A percentile compares a stretch with the other conserved stretches of the same genome.
phyloP scores from a whole-genome alignment of 2,113 vertebrate species.

The Microtus oregoni region DNA sequence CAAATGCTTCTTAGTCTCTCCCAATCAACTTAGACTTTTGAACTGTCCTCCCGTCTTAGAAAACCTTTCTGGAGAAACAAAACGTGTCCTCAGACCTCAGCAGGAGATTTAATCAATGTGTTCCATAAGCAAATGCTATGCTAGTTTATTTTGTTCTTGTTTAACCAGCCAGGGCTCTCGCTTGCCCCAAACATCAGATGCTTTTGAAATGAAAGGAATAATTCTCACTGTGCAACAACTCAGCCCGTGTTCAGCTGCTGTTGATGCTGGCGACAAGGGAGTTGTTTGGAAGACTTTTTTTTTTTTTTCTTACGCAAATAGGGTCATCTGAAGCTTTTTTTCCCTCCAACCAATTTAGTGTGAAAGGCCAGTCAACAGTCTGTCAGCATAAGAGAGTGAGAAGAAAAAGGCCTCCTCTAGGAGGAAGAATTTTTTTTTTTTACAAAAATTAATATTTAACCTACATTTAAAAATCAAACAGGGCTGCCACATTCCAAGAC shows the following conservation, averaged over 20 bases:
- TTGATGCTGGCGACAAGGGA: slow-evolving; percentile 83
- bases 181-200: slow-evolving; percentile 76
- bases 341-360: slow-evolving; percentile 54
- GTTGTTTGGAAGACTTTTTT: slow-evolving; percentile 82
- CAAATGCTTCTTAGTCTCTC: slow-evolving; percentile 51
- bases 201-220: slow-evolving; percentile 86
- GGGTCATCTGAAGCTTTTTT: slow-evolving; percentile 75
- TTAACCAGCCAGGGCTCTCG: slow-evolving; percentile 63
- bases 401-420: slow-evolving; percentile 41
- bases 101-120: slow-evolving; percentile 1
- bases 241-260: slow-evolving; percentile 79
- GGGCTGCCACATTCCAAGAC: slow-evolving; percentile 66
- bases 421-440: slow-evolving; percentile 37
- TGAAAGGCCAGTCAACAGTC: slow-evolving; percentile 79
- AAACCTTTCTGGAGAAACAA: slow-evolving; percentile 22
- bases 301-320: slow-evolving; percentile 80
- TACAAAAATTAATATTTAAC: slow-evolving; percentile 82
- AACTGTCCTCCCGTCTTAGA: neutral
- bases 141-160: slow-evolving; percentile 75
- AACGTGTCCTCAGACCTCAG: neutral
- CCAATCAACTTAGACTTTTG: slow-evolving; percentile 45
- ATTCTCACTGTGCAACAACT: slow-evolving; percentile 85
- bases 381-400: slow-evolving; percentile 77
- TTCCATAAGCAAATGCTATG: slow-evolving; percentile 56
- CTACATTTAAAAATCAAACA: slow-evolving; percentile 67